These are phyloP conservation scores for Melanerpes formicivorus DNA, from an alignment of 2,113 vertebrate genomes.

Conservation along the genomic window DNA sequence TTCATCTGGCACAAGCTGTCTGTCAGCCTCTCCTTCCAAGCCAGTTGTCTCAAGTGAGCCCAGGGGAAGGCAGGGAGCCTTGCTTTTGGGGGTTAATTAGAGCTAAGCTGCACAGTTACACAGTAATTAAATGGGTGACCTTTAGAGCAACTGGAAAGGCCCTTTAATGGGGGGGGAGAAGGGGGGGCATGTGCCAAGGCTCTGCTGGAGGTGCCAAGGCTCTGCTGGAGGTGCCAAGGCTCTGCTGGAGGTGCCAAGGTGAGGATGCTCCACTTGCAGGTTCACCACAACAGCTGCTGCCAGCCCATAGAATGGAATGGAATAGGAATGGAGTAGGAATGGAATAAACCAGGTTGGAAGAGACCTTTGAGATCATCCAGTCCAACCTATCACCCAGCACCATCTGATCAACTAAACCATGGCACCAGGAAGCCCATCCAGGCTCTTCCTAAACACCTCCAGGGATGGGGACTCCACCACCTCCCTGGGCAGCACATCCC, in stretches of 20 bases:
- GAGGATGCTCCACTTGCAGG: background rate
- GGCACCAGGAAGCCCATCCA: too few relatives aligned
- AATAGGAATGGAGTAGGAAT: too few relatives aligned
- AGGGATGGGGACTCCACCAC: too few relatives aligned
- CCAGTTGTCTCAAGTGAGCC: conserved; percentile 13
- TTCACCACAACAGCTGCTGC: background rate
- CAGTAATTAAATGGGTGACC: conserved; percentile 49
- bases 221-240: background rate
- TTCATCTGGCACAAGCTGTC: conserved; percentile 33
- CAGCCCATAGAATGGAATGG: background rate
- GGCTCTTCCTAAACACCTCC: too few relatives aligned
- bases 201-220: conserved; percentile 28
- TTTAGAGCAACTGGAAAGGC: conserved; percentile 26
- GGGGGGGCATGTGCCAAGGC: background rate
- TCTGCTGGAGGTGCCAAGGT: conserved; percentile 23
- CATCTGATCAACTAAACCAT: too few relatives aligned
- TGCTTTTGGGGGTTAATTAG: conserved; percentile 6
- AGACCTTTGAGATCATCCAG: too few relatives aligned
- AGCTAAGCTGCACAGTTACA: conserved; percentile 3
- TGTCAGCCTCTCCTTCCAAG: background rate
- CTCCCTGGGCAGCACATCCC: too few relatives aligned
- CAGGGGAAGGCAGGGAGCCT: background rate
- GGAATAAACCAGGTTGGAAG: too few relatives aligned
- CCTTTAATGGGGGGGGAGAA: background rate
- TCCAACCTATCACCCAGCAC: too few relatives aligned